These are phyloP conservation scores for Hirundo rustica DNA, from an alignment of 2,797 vertebrate genomes.

Conservation along the genomic window DNA sequence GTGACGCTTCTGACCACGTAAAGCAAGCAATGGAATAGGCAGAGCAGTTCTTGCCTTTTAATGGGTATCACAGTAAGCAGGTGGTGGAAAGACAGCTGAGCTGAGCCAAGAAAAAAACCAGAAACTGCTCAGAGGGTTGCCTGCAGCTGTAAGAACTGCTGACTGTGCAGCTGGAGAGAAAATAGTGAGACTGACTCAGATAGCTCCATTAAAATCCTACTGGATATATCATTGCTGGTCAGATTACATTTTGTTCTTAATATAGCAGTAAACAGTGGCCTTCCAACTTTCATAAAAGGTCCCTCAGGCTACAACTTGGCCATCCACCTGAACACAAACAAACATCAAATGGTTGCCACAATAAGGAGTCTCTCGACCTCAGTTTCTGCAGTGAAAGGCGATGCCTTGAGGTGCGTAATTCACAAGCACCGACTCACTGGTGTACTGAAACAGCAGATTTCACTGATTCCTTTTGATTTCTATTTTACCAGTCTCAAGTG, in stretches of 20 bases:
- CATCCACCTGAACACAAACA: neutral
- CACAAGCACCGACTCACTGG: rapidly evolving
- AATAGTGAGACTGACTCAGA: neutral
- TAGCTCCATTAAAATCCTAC: neutral
- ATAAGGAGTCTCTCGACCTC: neutral
- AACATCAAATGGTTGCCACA: neutral
- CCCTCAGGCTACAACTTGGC: neutral
- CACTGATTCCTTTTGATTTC: neutral
- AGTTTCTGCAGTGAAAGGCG: neutral
- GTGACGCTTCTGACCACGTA: neutral
- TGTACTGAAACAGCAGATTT: neutral
- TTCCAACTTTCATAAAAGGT: neutral
- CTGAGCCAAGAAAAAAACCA: neutral
- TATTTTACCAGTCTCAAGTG: neutral
- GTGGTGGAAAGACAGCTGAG: neutral
- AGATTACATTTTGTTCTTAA: constrained; percentile 24
- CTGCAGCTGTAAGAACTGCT: neutral
- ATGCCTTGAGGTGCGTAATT: neutral
- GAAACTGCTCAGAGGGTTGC: neutral
- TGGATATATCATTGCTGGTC: neutral
- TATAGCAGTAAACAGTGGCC: neutral
- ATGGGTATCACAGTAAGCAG: neutral
- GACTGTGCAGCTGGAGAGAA: neutral
- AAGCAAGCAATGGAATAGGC: neutral
- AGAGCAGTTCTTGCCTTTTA: neutral